Evolutionary conservation across 1,140 invertebrate species (phyloP).

Genomic region (Portunus trituberculatus): DNA sequence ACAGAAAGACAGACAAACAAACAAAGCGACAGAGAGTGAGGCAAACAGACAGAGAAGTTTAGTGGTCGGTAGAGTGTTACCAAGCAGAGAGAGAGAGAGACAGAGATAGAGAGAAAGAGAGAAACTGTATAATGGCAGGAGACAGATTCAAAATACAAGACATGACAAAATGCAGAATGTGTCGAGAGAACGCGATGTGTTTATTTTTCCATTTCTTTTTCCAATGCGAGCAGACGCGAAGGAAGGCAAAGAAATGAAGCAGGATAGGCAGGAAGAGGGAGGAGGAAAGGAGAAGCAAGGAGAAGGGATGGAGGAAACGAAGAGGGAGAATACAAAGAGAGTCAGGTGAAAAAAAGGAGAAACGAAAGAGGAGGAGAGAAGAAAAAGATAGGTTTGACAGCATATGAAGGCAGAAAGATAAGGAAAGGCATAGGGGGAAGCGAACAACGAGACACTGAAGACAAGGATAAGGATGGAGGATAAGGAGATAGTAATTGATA

Average conservation of each 20-base stretch:
- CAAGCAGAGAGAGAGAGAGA: constrained; percentile 16
- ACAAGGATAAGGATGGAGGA: not conserved
- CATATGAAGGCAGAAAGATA: not conserved
- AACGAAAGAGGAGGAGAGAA: not conserved
- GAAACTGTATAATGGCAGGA: not conserved
- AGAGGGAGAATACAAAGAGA: not conserved
- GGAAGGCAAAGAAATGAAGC: no score
- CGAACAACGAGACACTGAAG: not conserved
- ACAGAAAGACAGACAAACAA: not conserved
- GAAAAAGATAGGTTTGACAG: not conserved
- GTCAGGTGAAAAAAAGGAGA: not conserved
- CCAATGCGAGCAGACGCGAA: no score
- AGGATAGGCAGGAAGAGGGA: not conserved
- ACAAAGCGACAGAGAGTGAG: not conserved
- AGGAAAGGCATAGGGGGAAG: not conserved
- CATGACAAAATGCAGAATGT: no score
- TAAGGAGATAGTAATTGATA: not conserved
- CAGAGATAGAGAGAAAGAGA: not conserved
- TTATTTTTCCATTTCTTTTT: no score
- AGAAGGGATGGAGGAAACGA: not conserved
- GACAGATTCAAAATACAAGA: not conserved
- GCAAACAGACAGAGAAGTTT: no score
- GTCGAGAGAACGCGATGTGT: no score
- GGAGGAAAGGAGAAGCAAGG: not conserved
- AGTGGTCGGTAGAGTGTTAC: no score